phyloP scores from a whole-genome alignment of 2,113 vertebrate genomes.

The Apteryx mantelli region DNA sequence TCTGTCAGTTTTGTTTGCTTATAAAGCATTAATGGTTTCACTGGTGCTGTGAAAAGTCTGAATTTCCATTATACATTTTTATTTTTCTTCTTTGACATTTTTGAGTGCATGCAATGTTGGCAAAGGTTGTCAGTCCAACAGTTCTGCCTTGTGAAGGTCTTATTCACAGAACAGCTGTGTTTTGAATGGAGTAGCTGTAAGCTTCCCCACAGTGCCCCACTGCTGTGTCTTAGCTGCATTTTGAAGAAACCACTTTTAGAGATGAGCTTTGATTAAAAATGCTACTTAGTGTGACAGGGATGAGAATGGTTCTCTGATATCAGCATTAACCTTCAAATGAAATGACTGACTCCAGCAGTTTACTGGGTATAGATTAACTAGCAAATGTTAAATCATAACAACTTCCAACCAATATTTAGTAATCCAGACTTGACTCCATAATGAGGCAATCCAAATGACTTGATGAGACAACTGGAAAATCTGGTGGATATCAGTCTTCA shows the following conservation, averaged over 20 bases:
- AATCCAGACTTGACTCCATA: not conserved
- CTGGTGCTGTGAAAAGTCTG: not conserved
- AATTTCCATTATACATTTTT: not conserved
- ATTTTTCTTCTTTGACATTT: not conserved
- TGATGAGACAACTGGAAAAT: not conserved
- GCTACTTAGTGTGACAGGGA: not conserved
- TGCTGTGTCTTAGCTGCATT: not conserved
- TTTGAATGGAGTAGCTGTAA: not conserved
- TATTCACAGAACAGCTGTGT: not conserved
- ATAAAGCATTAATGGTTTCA: not conserved
- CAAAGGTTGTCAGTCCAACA: not conserved
- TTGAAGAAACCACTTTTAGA: not conserved
- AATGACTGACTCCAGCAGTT: not conserved
- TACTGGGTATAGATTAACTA: not conserved
- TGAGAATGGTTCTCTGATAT: not conserved
- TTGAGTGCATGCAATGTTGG: not conserved
- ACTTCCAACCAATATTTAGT: not conserved
- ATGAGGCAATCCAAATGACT: not conserved
- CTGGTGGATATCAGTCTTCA: fast-evolving
- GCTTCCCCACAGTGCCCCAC: not conserved
- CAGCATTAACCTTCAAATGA: not conserved
- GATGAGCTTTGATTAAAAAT: not conserved
- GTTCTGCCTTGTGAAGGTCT: not conserved
- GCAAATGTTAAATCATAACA: not conserved
- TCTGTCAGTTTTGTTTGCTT: not conserved